Percentiles rank a stretch among this genome's conserved stretches.
These are phyloP conservation scores for Danio kyathit DNA, from an alignment of 2,797 vertebrate species.

Conservation along the genomic window DNA sequence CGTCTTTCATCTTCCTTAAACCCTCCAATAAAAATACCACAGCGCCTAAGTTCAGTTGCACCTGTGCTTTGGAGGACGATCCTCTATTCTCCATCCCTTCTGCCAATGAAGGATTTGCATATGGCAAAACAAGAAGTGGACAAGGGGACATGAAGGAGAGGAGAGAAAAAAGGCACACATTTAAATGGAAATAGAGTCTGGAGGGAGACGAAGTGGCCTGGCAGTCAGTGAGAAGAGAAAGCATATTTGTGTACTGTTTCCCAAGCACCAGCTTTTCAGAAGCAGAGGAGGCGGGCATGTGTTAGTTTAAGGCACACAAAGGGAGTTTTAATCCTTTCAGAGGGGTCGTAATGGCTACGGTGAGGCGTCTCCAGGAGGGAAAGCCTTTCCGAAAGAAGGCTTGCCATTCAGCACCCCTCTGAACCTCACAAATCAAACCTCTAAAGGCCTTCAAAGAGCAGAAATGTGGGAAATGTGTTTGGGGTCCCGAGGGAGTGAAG, in stretches of 20 bases:
- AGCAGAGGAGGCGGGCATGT: constrained; percentile 84
- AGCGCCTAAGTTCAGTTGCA: constrained; percentile 77
- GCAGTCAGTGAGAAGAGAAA: constrained; percentile 81
- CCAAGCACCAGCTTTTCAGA: constrained; percentile 85
- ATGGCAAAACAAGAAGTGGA: constrained; percentile 71
- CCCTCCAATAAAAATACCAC: constrained; percentile 80
- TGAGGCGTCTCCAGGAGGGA: constrained; percentile 85
- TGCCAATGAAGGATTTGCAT: constrained; percentile 87
- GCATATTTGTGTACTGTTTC: constrained; percentile 94
- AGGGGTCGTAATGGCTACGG: constrained; percentile 91
- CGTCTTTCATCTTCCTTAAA: constrained; percentile 71
- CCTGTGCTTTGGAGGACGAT: constrained; percentile 85
- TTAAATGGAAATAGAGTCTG: constrained; percentile 94
- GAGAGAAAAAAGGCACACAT: constrained; percentile 82
- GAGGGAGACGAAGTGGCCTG: constrained; percentile 83
- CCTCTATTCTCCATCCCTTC: constrained; percentile 79
- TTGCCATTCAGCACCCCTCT: constrained; percentile 85
- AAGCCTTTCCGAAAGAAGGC: constrained; percentile 89
- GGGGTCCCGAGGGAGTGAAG: constrained; percentile 65
- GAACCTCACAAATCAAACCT: constrained; percentile 90
- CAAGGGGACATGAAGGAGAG: constrained; percentile 79
- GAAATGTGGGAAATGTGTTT: constrained; percentile 88
- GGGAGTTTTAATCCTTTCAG: constrained; percentile 93
- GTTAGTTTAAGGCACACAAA: constrained; percentile 98
- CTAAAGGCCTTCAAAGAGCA: constrained; percentile 89